Conservation (phyloP, 2,113 vertebrate species). For the Anolis sagrei region DNA sequence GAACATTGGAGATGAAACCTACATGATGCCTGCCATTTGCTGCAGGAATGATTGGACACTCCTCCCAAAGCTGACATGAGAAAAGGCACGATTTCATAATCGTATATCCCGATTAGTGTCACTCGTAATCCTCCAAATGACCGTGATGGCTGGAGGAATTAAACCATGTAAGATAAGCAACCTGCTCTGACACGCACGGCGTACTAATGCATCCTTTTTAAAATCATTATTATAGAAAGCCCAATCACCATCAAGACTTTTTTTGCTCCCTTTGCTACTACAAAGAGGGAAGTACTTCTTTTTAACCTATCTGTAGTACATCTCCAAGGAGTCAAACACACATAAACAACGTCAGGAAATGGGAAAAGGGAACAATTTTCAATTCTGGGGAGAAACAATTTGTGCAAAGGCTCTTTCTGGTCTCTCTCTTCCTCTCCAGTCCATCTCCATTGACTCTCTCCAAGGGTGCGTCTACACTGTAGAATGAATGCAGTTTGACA, state of each 20-base stretch:
- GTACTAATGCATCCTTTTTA: not conserved
- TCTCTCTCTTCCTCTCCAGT: no score
- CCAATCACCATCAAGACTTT: not conserved
- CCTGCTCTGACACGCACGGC: not conserved
- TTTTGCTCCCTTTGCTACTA: no score
- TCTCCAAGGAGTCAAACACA: not conserved
- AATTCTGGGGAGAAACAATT: not conserved
- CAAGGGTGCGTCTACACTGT: no score
- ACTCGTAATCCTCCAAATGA: not conserved
- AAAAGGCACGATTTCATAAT: not conserved
- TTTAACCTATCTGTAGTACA: no score
- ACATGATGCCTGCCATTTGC: no score
- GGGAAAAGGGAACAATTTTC: not conserved
- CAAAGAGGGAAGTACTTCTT: not conserved
- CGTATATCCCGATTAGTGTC: slow-evolving; percentile 7
- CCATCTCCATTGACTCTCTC: no score
- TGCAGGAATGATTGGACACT: no score
- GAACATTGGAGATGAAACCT: no score
- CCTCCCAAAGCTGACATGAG: no score
- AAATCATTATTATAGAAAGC: not conserved
- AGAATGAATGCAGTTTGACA: no score
- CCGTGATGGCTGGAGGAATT: not conserved
- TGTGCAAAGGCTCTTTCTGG: no score
- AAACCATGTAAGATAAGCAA: not conserved
- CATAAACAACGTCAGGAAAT: no score